Percentiles rank a stretch among this genome's conserved stretches.
Evolutionary conservation across 1,140 invertebrate genomes (phyloP).

Genomic region (Drosophila nigromelanica): DNA sequence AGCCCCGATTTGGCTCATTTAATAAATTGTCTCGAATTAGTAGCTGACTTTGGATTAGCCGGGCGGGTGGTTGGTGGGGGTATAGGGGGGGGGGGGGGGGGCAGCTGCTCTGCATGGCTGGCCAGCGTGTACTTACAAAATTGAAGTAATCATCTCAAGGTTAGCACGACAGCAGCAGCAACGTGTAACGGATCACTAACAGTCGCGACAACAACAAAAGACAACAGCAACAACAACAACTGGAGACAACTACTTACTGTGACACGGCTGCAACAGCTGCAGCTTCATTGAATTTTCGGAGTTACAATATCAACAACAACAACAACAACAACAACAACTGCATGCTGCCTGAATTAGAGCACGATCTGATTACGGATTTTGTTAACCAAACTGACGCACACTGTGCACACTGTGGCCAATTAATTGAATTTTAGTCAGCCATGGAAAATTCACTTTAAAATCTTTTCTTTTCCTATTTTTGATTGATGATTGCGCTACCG

Average conservation of each 20-base stretch:
- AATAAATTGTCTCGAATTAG: conserved; percentile 79
- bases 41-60: conserved; percentile 25
- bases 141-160: conserved; percentile 78
- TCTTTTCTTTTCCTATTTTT: conserved; percentile 25
- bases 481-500: conserved; percentile 37
- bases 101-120: conserved; percentile 29
- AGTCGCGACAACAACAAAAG: conserved; percentile 19
- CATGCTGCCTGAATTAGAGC: conserved; percentile 58
- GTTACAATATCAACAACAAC: conserved; percentile 6
- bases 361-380: conserved; percentile 73
- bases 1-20: conserved; percentile 74
- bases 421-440: conserved; percentile 62
- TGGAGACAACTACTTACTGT: conserved; percentile 2
- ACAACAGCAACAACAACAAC: conserved; percentile 7
- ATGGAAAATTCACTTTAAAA: conserved; percentile 44
- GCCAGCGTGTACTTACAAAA: conserved; percentile 64
- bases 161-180: conserved; percentile 65
- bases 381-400: conserved; percentile 70
- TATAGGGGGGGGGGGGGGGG: not conserved
- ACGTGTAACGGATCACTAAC: conserved; percentile 68
- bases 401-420: conserved; percentile 57
- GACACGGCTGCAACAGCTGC: conserved; percentile 30
- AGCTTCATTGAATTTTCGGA: conserved; percentile 24
- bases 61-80: no score
- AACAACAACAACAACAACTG: conserved; percentile 20